Evolutionary conservation across 1,140 invertebrate species (phyloP), one percentile per base, ranked within the genome.

Genomic region (Drosophila yakuba): DNA sequence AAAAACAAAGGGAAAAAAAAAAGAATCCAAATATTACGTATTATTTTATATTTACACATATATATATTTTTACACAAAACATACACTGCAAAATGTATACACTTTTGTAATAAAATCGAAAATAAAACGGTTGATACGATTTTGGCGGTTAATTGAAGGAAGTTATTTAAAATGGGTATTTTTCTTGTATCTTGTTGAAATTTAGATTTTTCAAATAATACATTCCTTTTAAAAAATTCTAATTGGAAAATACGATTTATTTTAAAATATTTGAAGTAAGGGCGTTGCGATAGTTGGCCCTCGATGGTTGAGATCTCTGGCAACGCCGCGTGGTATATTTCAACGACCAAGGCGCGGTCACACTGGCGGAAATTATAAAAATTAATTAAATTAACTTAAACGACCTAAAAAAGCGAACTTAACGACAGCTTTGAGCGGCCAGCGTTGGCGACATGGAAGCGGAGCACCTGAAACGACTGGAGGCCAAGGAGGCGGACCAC

Each of bases 11-110:
- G n/a, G n/a, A 59, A 64, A 64, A 69, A 59, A 51, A 48, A 47
- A 71, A 55, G 55, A 67, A 68, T 69, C 69, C 67, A 73, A 73
- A 73, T 88, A 83, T 77, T 77, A 79, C 61, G 80, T 83, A 80
- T 84, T 84, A 88, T 79, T 83, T 83, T 89, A 72, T 78, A 84
- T 75, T 80, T 88, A 82, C 58, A 78, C 66, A 71, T 60, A 78
- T 52, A 77, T 73, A 80, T 84, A 80, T 88, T 86, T 86, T 88
- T 86, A 86, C 79, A 88, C 72, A 83, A 88, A 79, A 72, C 64
- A 58, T 61, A 83, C 71, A 82, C 74, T 84, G 47, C 74, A 78
- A 77, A 64, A 85, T 85, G 59, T 77, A 80, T 67, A 81, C 78
- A 78, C 68, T 86, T 86, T 86, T 86, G 62, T 79, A 86, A 88